Evolutionary conservation across 2,888 invertebrate genomes (phyloP).

Genomic region (Erebia aethiops): DNA sequence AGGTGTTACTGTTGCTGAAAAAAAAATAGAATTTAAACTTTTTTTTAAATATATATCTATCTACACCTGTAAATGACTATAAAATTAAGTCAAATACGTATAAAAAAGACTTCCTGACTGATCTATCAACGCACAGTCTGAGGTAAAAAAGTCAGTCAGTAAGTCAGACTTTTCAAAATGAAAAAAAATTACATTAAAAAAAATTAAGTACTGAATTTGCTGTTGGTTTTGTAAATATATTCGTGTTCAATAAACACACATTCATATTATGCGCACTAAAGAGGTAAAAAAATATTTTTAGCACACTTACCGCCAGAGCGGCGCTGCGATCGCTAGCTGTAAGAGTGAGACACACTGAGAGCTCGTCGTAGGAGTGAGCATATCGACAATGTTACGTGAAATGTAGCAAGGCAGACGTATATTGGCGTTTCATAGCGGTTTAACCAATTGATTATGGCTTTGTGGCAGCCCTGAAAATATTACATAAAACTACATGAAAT

Average conservation of each 20-base stretch:
- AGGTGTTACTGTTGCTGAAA: slow-evolving; percentile 35
- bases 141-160: too few species aligned
- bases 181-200: too few species aligned
- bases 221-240: too few species aligned
- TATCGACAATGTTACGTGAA: slow-evolving; percentile 61
- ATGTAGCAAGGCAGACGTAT: slow-evolving; percentile 55
- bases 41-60: too few species aligned
- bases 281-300: background rate
- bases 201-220: too few species aligned
- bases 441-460: slow-evolving; percentile 56
- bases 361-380: slow-evolving; percentile 67
- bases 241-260: too few species aligned
- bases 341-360: slow-evolving; percentile 53
- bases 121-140: too few species aligned
- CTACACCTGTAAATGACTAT: too few species aligned
- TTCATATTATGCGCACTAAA: background rate
- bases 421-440: slow-evolving; percentile 53
- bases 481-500: background rate
- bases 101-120: too few species aligned
- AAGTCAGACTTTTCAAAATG: too few species aligned
- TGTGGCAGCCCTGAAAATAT: slow-evolving; percentile 60
- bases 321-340: slow-evolving; percentile 69
- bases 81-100: too few species aligned
- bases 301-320: slow-evolving; percentile 47
- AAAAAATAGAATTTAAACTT: background rate